phyloP scores from a whole-genome alignment of 2,888 invertebrate genomes.

The Hirtodrosophila confusa region DNA sequence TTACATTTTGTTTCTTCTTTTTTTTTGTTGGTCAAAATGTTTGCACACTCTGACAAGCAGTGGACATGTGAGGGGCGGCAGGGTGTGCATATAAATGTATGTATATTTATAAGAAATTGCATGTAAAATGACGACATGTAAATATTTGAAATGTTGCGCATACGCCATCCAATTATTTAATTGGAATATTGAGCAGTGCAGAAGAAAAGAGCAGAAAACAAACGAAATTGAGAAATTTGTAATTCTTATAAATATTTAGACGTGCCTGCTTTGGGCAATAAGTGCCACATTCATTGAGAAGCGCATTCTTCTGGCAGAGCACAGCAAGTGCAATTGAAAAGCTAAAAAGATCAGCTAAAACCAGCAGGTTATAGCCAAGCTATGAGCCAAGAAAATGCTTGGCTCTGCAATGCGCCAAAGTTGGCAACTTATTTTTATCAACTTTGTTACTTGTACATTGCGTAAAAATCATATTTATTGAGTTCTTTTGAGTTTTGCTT shows the following conservation, averaged over 20 bases:
- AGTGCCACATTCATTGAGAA: no score
- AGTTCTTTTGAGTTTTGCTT: no score
- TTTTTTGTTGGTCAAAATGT: constrained; percentile 24
- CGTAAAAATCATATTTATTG: no score
- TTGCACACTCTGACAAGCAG: constrained; percentile 28
- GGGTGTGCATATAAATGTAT: not conserved
- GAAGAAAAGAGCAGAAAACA: no score
- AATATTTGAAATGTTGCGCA: constrained; percentile 46
- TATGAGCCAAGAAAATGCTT: no score
- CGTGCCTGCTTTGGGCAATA: not conserved
- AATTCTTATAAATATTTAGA: constrained; percentile 3
- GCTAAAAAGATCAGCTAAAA: no score
- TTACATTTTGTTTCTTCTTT: not conserved
- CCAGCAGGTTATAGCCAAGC: no score
- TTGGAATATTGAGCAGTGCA: not conserved
- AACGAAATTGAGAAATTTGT: no score
- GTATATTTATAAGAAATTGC: constrained; percentile 19
- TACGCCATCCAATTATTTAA: constrained; percentile 18
- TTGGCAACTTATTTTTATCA: not conserved
- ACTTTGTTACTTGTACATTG: not conserved
- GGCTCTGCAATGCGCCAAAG: not conserved
- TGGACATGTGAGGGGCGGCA: not conserved
- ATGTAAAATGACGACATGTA: constrained; percentile 26
- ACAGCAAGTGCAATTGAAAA: no score
- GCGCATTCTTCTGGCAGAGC: no score